Evolutionary conservation across 2,797 vertebrate species (phyloP).

Genomic region (Capromys pilorides): DNA sequence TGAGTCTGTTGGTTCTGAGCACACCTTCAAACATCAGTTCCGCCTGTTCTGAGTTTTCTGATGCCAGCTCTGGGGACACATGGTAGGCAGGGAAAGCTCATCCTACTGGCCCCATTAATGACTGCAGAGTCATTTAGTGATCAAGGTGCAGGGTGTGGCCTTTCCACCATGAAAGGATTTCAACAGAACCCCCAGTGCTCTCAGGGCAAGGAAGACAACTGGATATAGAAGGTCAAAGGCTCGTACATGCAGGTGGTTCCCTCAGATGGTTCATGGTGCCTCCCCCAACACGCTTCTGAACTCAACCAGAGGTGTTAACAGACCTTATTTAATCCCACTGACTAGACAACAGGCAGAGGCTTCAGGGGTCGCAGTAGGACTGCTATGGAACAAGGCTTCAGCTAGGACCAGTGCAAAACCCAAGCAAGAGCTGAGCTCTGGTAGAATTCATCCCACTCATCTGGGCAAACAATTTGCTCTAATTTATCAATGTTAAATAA

Average conservation of each 20-base stretch:
- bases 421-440: not conserved
- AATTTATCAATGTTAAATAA: slow-evolving; percentile 59
- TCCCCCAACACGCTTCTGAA: not conserved
- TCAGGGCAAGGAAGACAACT: not conserved
- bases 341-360: not conserved
- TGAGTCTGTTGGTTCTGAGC: slow-evolving; percentile 44
- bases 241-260: not conserved
- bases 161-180: not conserved
- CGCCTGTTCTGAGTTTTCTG: rapidly evolving
- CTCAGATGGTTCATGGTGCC: not conserved
- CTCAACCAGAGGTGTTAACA: too few relatives aligned
- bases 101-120: rapidly evolving
- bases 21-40: not conserved
- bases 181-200: not conserved
- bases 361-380: not conserved
- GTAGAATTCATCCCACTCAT: slow-evolving; percentile 43
- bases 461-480: slow-evolving; percentile 34
- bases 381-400: not conserved
- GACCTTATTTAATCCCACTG: not conserved
- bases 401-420: not conserved
- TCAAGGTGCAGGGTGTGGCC: not conserved
- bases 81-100: too few relatives aligned
- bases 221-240: not conserved
- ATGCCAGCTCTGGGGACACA: not conserved
- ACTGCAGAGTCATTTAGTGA: not conserved